A percentile compares a stretch with the other conserved stretches of the same genome.
Evolutionary conservation across 1,140 invertebrate species (phyloP).

Genomic region (Eriosoma lanigerum): DNA sequence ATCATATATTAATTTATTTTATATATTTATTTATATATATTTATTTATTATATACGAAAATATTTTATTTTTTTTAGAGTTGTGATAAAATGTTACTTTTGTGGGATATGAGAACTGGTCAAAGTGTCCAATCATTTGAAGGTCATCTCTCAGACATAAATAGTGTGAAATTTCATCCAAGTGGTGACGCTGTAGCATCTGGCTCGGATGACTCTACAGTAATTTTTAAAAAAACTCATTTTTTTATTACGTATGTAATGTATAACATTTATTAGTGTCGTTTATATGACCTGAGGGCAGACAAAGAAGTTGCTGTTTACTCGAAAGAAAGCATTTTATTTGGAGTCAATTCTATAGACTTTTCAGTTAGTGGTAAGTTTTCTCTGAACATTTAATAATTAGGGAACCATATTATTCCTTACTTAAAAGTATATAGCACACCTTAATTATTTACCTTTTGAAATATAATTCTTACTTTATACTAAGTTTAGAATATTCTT

Average conservation of each 20-base stretch:
- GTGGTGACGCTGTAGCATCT: constrained; percentile 96
- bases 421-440: no score
- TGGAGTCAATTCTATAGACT: constrained; percentile 96
- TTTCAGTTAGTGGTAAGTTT: constrained; percentile 85
- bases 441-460: no score
- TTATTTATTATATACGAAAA: no score
- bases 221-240: constrained; percentile 55
- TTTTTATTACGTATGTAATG: background rate
- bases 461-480: no score
- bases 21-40: no score
- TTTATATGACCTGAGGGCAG: constrained; percentile 95
- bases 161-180: constrained; percentile 98
- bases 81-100: constrained; percentile 97
- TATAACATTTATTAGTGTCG: constrained; percentile 71
- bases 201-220: constrained; percentile 97
- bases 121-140: constrained; percentile 98
- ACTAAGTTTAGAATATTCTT: no score
- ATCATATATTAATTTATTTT: no score
- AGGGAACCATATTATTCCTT: no score
- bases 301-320: constrained; percentile 96
- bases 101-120: constrained; percentile 98
- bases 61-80: constrained; percentile 65
- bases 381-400: background rate
- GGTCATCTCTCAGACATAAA: constrained; percentile 98
- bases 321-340: constrained; percentile 98